Conservation (phyloP, 2,888 invertebrate genomes). For the Poecilobothrus nobilitatus region DNA sequence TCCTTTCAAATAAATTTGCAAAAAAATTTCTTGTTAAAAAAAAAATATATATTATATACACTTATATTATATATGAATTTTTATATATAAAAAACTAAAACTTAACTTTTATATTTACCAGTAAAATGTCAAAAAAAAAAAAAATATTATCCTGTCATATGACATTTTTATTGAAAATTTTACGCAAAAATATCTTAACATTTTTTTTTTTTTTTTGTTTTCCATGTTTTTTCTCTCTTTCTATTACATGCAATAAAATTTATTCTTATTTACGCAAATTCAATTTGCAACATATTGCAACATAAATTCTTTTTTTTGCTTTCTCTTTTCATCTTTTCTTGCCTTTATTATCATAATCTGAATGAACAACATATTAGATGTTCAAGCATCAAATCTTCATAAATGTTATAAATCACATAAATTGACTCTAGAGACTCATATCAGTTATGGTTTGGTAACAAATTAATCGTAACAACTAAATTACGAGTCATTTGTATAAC, state of each 20-base stretch:
- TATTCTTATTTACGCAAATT: too few species aligned
- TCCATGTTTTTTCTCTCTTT: too few species aligned
- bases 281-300: too few species aligned
- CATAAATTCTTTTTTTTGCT: not conserved
- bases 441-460: not conserved
- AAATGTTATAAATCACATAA: slow-evolving; percentile 1
- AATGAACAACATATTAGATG: not conserved
- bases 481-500: not conserved
- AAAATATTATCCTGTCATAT: not conserved
- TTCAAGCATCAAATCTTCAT: not conserved
- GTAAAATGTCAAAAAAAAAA: not conserved
- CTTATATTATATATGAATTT: too few species aligned
- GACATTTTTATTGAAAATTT: slow-evolving; percentile 1
- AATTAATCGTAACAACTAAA: not conserved
- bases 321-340: not conserved
- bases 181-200: not conserved
- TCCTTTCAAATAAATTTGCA: too few species aligned
- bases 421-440: not conserved
- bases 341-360: not conserved
- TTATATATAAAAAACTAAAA: too few species aligned
- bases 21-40: too few species aligned
- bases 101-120: not conserved
- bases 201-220: not conserved
- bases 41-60: too few species aligned
- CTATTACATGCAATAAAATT: too few species aligned